Conservation (phyloP, 2,888 invertebrate species). For the Caenorhabditis afra region DNA sequence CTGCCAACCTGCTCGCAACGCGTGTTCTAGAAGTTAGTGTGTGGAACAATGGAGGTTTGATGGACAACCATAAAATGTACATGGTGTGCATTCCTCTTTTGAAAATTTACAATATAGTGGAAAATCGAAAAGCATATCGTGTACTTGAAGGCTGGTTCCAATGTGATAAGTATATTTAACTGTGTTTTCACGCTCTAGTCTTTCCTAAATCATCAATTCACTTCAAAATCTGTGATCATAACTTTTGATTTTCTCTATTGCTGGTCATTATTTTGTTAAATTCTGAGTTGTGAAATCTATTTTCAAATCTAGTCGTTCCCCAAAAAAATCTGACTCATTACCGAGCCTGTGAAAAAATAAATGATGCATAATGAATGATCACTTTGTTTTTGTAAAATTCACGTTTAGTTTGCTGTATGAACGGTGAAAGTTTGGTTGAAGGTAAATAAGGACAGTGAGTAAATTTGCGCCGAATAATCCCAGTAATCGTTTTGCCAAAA, state of each 20-base stretch:
- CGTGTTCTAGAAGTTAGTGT: conserved; percentile 77
- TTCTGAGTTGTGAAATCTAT: too few species aligned
- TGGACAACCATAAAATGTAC: conserved; percentile 82
- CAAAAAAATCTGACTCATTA: too few species aligned
- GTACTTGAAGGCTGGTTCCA: conserved; percentile 72
- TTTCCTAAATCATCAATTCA: not conserved
- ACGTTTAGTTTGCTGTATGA: too few species aligned
- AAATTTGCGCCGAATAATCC: too few species aligned
- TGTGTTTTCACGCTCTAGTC: conserved; percentile 1
- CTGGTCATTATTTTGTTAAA: too few species aligned
- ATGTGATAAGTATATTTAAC: conserved; percentile 57
- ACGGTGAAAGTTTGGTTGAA: too few species aligned
- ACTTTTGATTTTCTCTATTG: not conserved
- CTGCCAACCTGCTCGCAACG: conserved; percentile 31
- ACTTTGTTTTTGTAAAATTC: too few species aligned
- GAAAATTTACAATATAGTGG: conserved; percentile 57
- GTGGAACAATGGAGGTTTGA: conserved; percentile 82
- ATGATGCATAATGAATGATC: too few species aligned
- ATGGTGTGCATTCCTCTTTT: conserved; percentile 81
- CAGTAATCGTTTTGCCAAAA: too few species aligned
- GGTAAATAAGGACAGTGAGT: too few species aligned
- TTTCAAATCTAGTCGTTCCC: too few species aligned
- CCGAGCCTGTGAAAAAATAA: too few species aligned
- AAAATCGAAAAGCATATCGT: conserved; percentile 66
- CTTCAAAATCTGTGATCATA: not conserved